These are phyloP conservation scores for Bovichtus diacanthus DNA, from an alignment of 2,797 vertebrate species.

Conservation along the genomic window DNA sequence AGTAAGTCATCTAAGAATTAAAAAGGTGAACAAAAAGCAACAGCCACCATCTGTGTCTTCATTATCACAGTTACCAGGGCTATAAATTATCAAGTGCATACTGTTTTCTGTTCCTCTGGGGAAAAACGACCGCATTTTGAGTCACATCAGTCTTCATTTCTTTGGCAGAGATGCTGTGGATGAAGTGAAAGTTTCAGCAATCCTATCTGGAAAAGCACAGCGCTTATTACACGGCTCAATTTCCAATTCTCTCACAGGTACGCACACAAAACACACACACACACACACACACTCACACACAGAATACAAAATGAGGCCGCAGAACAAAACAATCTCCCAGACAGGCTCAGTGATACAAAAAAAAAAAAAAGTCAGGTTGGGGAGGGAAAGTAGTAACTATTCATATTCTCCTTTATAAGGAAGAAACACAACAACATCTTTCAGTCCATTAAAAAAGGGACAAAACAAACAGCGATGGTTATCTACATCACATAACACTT, in stretches of 20 bases:
- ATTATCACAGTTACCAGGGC: constrained; percentile 40
- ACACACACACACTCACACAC: constrained; percentile 20
- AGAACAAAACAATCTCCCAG: constrained; percentile 75
- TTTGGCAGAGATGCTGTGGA: constrained; percentile 77
- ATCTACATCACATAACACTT: constrained; percentile 62
- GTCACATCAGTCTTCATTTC: constrained; percentile 58
- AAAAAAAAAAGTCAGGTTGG: constrained; percentile 55
- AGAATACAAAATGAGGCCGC: constrained; percentile 77
- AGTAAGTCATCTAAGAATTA: constrained; percentile 2
- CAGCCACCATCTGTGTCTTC: constrained; percentile 50
- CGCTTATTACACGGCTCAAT: constrained; percentile 81
- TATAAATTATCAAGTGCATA: constrained; percentile 62
- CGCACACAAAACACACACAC: constrained; percentile 42
- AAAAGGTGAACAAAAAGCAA: constrained; percentile 12
- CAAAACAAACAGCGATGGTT: constrained; percentile 48
- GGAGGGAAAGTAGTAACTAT: constrained; percentile 55
- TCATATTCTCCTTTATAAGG: constrained; percentile 59
- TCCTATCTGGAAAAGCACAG: constrained; percentile 76
- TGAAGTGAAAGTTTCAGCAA: constrained; percentile 76
- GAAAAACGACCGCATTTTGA: constrained; percentile 43
- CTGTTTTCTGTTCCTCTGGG: constrained; percentile 35
- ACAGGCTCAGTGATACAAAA: constrained; percentile 76
- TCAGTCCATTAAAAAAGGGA: constrained; percentile 63
- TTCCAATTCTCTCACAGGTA: constrained; percentile 82
- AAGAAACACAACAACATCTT: constrained; percentile 64